A percentile compares a stretch with the other conserved stretches of the same genome.
Evolutionary conservation across 2,797 vertebrate species (phyloP).

Genomic region (Propithecus deckenii): DNA sequence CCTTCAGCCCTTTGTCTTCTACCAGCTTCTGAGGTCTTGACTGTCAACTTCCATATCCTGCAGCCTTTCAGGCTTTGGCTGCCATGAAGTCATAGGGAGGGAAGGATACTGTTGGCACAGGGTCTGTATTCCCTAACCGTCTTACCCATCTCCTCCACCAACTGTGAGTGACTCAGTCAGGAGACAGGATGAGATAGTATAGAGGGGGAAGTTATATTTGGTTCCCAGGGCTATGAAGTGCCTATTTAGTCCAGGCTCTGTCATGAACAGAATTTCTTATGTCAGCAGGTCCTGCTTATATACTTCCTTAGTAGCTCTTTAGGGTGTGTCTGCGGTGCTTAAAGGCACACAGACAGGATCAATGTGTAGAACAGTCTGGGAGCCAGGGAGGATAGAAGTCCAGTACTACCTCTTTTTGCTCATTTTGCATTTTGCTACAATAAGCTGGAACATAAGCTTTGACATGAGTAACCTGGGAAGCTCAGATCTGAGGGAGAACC

Average conservation of each 20-base stretch:
- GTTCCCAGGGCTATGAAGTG: constrained; percentile 65
- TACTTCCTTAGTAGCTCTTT: background rate
- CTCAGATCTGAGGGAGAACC: background rate
- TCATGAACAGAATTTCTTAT: constrained; percentile 59
- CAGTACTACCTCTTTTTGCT: background rate
- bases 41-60: background rate
- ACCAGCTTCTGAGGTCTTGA: background rate
- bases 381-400: background rate
- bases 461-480: background rate
- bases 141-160: background rate
- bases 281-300: fast-evolving
- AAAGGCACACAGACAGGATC: background rate
- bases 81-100: constrained; percentile 41
- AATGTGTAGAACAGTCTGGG: background rate
- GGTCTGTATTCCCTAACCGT: background rate
- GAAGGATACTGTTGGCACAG: fast-evolving
- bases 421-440: background rate
- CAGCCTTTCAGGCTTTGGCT: background rate
- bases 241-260: background rate
- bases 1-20: background rate
- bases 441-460: background rate
- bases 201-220: constrained; percentile 61
- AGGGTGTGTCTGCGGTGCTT: background rate
- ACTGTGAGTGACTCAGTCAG: background rate
- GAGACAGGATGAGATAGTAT: background rate